These are phyloP conservation scores for Heliconius hortense DNA, from an alignment of 2,888 invertebrate genomes.

Conservation along the genomic window DNA sequence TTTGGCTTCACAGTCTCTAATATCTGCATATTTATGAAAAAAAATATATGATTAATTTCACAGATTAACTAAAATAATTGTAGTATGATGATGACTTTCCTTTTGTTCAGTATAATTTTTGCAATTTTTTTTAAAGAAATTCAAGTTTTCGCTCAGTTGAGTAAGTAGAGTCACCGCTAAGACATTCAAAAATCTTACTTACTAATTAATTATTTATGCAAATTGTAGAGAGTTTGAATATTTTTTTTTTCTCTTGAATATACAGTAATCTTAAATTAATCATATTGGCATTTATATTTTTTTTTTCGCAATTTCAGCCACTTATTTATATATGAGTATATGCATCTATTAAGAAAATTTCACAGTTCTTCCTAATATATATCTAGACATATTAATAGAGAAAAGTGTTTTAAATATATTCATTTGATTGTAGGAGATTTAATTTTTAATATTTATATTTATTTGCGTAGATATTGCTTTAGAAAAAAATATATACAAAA, in stretches of 20 bases:
- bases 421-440: no score
- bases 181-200: constrained; percentile 12
- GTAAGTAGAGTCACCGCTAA: constrained; percentile 28
- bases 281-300: background rate
- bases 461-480: no score
- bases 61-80: background rate
- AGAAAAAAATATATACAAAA: no score
- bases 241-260: constrained; percentile 1
- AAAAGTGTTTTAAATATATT: no score
- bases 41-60: background rate
- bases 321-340: background rate
- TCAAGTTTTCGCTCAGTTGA: constrained; percentile 27
- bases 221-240: constrained; percentile 1
- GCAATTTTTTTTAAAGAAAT: constrained; percentile 16
- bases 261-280: constrained; percentile 11
- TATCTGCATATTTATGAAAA: no score
- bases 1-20: no score
- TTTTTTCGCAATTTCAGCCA: background rate
- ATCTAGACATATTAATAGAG: background rate
- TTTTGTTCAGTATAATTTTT: constrained; percentile 19
- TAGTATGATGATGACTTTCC: constrained; percentile 20
- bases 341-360: background rate
- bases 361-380: background rate
- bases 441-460: no score
- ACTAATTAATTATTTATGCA: constrained; percentile 19